Percentiles rank a stretch among this genome's conserved stretches.
phyloP scores from a whole-genome alignment of 2,797 vertebrate species.

The Coccyzus lansbergi region DNA sequence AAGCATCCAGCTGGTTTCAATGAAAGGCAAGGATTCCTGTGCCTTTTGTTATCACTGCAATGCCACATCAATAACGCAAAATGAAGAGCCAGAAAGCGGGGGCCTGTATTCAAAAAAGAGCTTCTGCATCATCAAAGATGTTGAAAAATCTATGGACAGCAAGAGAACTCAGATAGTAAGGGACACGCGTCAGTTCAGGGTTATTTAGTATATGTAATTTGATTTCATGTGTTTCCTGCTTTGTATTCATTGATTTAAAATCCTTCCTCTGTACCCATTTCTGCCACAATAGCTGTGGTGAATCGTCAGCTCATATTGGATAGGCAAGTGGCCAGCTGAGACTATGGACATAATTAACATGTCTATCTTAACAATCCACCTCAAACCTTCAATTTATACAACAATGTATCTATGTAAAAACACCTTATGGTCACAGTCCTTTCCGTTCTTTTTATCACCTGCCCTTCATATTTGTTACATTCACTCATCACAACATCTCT shows the following conservation, averaged over 20 bases:
- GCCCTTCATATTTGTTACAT: not conserved
- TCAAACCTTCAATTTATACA: not conserved
- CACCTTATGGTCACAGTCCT: not conserved
- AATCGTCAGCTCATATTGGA: not conserved
- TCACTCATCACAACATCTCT: not conserved
- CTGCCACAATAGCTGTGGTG: not conserved
- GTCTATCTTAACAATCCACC: not conserved
- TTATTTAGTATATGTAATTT: slow-evolving; percentile 11
- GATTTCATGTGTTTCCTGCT: not conserved
- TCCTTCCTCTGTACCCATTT: not conserved
- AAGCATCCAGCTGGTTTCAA: not conserved
- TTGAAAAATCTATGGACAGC: not conserved
- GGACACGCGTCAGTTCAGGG: not conserved
- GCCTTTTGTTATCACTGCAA: not conserved
- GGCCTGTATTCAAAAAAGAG: not conserved
- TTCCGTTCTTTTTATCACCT: not conserved
- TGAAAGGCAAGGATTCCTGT: too few relatives aligned
- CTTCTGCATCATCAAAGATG: not conserved
- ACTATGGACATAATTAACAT: not conserved
- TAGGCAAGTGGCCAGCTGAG: not conserved
- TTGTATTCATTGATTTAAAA: slow-evolving; percentile 25
- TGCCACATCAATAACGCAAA: not conserved
- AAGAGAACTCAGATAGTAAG: not conserved
- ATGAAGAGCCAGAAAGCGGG: not conserved
- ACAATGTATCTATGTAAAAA: not conserved